Percentiles rank a stretch among this genome's conserved stretches.
Conservation (phyloP, 2,888 invertebrate genomes). For the Drosophila atroscutellata region DNA sequence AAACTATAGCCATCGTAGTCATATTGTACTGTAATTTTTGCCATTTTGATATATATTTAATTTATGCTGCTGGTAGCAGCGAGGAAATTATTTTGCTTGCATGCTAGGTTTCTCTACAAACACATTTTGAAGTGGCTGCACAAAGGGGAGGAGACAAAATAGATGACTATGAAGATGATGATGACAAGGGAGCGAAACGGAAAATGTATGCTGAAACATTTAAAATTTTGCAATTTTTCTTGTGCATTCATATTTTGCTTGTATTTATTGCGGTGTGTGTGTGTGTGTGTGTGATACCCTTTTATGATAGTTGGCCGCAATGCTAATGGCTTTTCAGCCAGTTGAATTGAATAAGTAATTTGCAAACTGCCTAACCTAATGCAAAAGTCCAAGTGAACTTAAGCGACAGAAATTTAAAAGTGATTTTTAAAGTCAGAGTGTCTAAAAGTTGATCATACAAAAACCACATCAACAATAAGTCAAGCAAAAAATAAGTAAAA, state of each 20-base stretch:
- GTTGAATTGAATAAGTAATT: conserved; percentile 61
- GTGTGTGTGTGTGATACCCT: conserved; percentile 22
- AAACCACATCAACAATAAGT: not conserved
- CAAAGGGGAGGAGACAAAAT: conserved; percentile 25
- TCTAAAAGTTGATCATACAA: conserved; percentile 59
- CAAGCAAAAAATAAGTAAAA: not conserved
- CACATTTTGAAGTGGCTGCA: conserved; percentile 17
- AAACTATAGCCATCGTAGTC: conserved; percentile 2
- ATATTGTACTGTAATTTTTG: conserved; percentile 21
- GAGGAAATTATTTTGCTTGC: conserved; percentile 25
- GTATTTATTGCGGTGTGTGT: conserved; percentile 38
- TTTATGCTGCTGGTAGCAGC: conserved; percentile 36
- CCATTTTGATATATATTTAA: conserved; percentile 27
- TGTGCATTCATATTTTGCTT: conserved; percentile 31
- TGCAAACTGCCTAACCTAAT: conserved; percentile 53
- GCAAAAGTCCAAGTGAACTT: conserved; percentile 42
- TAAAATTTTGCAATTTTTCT: conserved; percentile 42
- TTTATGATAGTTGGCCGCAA: conserved; percentile 37
- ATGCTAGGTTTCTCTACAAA: conserved; percentile 15
- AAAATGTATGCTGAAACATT: conserved; percentile 55
- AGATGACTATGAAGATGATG: conserved; percentile 39
- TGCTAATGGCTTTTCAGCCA: conserved; percentile 58
- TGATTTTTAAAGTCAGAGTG: conserved; percentile 54
- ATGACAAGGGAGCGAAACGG: conserved; percentile 21
- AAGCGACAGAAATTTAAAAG: conserved; percentile 58